Percentiles rank a stretch among this genome's conserved stretches.
These are phyloP conservation scores for Sebastes wilsoni DNA, from an alignment of 2,797 vertebrate genomes.

Conservation along the genomic window DNA sequence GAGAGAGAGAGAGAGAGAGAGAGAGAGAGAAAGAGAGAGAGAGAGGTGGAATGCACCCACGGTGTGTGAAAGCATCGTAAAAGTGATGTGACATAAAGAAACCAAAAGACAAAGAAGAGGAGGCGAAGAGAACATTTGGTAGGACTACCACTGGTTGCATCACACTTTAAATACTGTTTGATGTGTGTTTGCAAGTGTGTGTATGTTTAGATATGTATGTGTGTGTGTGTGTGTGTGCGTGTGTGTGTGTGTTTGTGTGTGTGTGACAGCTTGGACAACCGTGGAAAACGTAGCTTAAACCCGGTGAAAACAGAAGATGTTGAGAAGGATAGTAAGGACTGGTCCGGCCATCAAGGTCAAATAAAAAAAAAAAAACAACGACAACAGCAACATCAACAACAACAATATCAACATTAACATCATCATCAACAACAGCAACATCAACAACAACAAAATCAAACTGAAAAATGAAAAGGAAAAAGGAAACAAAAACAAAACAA, in stretches of 20 bases:
- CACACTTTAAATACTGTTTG: constrained; percentile 69
- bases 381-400: constrained; percentile 71
- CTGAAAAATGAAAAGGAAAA: constrained; percentile 70
- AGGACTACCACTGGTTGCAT: constrained; percentile 42
- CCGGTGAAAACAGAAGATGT: constrained; percentile 39
- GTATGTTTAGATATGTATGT: not conserved
- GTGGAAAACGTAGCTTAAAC: constrained; percentile 60
- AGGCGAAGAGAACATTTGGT: constrained; percentile 26
- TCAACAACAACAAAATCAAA: constrained; percentile 77
- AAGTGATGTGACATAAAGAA: constrained; percentile 25
- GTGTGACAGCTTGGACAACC: constrained; percentile 44
- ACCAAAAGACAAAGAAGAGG: constrained; percentile 25
- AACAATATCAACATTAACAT: constrained; percentile 73
- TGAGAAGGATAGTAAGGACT: constrained; percentile 86
- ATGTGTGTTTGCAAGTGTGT: constrained; percentile 32
- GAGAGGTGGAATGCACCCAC: constrained; percentile 39
- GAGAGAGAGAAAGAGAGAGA: constrained; percentile 31
- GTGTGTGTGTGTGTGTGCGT: constrained; percentile 4
- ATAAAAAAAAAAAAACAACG: constrained; percentile 73
- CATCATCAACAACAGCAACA: constrained; percentile 75
- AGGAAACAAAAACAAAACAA: constrained; percentile 40
- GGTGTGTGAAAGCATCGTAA: constrained; percentile 20
- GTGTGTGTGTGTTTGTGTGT: not conserved
- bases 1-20: constrained; percentile 19
- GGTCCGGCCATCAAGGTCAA: constrained; percentile 94